A percentile compares a stretch with the other conserved stretches of the same genome.
Conservation (phyloP, 2,888 invertebrate genomes). For the Leuctra nigra region DNA sequence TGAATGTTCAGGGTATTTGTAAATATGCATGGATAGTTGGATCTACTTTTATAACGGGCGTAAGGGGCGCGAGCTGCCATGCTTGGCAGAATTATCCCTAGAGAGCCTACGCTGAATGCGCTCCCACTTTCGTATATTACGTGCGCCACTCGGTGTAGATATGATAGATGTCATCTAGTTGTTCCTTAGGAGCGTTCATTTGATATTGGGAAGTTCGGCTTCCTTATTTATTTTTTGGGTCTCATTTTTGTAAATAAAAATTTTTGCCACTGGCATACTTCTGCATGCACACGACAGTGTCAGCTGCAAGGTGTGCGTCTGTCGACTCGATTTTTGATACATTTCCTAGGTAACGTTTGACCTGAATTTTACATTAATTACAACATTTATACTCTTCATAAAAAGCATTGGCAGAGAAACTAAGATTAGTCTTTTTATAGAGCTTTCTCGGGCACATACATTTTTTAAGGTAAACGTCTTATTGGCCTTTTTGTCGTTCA, state of each 20-base stretch:
- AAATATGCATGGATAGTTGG: constrained; percentile 31
- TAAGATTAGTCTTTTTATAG: constrained; percentile 27
- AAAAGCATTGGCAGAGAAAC: constrained; percentile 30
- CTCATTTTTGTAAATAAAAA: constrained; percentile 32
- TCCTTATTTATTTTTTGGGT: constrained; percentile 32
- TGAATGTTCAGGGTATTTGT: constrained; percentile 33
- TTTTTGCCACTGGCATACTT: constrained; percentile 28
- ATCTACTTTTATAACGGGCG: constrained; percentile 27
- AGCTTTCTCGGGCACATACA: constrained; percentile 27
- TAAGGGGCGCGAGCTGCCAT: neutral
- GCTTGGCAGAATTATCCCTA: too few species aligned
- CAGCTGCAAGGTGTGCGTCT: constrained; percentile 9
- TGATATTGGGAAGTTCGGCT: constrained; percentile 30
- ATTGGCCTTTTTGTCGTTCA: constrained; percentile 18
- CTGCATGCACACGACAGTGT: constrained; percentile 16
- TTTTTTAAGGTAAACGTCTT: constrained; percentile 26
- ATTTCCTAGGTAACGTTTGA: constrained; percentile 26
- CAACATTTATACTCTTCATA: constrained; percentile 22
- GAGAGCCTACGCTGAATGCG: neutral
- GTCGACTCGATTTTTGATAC: constrained; percentile 27
- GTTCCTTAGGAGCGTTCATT: constrained; percentile 31
- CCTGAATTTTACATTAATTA: constrained; percentile 26
- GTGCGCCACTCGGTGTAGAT: constrained; percentile 32
- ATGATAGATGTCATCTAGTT: constrained; percentile 34
- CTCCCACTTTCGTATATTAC: constrained; percentile 18